Evolutionary conservation across 2,113 vertebrate genomes (phyloP), one percentile per base, ranked within the genome.

Genomic region (Melanocharis versteri): DNA sequence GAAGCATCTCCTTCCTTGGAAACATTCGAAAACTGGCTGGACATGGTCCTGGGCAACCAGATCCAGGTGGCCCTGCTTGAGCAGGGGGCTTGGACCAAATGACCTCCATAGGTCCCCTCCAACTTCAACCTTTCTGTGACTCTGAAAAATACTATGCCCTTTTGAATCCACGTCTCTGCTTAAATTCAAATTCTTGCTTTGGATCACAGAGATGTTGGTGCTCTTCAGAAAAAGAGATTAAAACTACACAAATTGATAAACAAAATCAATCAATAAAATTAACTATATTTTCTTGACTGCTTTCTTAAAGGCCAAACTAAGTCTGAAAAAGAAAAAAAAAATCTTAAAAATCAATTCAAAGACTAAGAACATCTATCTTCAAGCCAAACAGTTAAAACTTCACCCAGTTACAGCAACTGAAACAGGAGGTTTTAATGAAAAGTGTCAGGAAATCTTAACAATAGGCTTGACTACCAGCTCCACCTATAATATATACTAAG

Each of bases 401-500:
- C 45, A 62, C 24, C 15, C 35, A 77, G 66, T 54, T 73, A 83
- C 45, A 96, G 92, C 79, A 64, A 90, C 4, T 94, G 66, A 88
- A 82, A 86, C 42, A 73, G 64, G 68, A 91, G 82, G 78, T 90
- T 96, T 93, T 94, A 93, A 93, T 64, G 85, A 95, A 93, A 95
- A 94, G 84, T 40, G 33, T 75, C 96, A 93, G 90, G 83, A 96
- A 96, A 94, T 83, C 79, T 86, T 92, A 96, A 96, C 95, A 96
- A 96, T 96, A 64, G 93, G 60, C 71, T 78, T 83, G 60, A 90
- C 90, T 93, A 95, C 47, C 79, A 93, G 92, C 95, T 94, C 94
- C 96, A 97, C 96, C 96, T 96, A 96, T 81, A 96, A 96, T 37
- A 96, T 68, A 96, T 68, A 92, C 92, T 90, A 81, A 96, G 77